phyloP scores from a whole-genome alignment of 2,888 invertebrate species.

The Cylloceria caligata region DNA sequence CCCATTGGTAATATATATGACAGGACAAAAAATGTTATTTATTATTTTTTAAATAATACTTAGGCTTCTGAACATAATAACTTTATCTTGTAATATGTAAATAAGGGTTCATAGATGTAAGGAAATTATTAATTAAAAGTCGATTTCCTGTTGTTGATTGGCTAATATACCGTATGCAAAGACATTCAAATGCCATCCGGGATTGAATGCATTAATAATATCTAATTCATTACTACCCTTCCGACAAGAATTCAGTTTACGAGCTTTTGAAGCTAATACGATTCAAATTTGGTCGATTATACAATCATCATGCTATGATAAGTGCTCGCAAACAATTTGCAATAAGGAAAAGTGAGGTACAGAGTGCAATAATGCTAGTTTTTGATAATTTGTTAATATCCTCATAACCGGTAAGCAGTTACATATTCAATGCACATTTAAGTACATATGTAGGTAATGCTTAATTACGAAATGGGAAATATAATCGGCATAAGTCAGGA shows the following conservation, averaged over 20 bases:
- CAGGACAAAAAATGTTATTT: background rate
- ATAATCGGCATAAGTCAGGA: too few relatives aligned
- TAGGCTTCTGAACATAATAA: background rate
- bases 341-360: background rate
- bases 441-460: too few relatives aligned
- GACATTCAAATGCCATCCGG: background rate
- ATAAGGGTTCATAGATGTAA: too few relatives aligned
- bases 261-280: background rate
- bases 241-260: background rate
- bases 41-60: too few relatives aligned
- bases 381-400: too few relatives aligned
- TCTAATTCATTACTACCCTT: background rate
- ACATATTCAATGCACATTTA: too few relatives aligned
- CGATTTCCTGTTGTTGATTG: too few relatives aligned
- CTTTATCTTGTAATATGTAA: too few relatives aligned
- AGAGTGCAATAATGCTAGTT: background rate
- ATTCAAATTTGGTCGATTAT: background rate
- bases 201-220: background rate
- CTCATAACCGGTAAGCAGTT: too few relatives aligned
- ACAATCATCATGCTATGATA: background rate
- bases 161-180: background rate
- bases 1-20: background rate
- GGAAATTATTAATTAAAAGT: too few relatives aligned
- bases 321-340: slow-evolving; percentile 6
- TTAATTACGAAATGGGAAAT: too few relatives aligned